A percentile compares a stretch with the other conserved stretches of the same genome.
Evolutionary conservation across 2,113 vertebrate genomes (phyloP).

Genomic region (Trichechus manatus): DNA sequence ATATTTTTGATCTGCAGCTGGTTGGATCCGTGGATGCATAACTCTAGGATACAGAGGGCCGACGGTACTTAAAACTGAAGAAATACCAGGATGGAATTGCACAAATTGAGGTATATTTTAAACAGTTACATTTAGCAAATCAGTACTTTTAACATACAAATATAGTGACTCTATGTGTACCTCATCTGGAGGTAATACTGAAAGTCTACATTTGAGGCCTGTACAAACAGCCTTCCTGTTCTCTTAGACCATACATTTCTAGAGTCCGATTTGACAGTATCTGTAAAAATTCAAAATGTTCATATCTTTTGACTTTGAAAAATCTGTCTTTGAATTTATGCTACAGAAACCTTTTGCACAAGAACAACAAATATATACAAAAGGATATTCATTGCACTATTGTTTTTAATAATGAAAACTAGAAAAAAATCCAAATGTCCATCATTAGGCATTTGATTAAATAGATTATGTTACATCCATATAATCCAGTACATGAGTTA

Average conservation of each 20-base stretch:
- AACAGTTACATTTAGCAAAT: constrained; percentile 16
- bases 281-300: not conserved
- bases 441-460: not conserved
- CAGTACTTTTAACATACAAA: not conserved
- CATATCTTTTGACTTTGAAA: not conserved
- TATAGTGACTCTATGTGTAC: too few relatives aligned
- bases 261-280: not conserved
- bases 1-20: too few relatives aligned
- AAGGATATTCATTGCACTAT: not conserved
- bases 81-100: not conserved
- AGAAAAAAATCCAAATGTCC: not conserved
- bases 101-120: not conserved
- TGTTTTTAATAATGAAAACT: constrained; percentile 30
- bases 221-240: not conserved
- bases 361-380: constrained; percentile 1
- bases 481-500: not conserved
- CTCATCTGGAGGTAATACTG: not conserved
- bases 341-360: not conserved
- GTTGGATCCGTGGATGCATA: too few relatives aligned
- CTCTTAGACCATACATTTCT: constrained; percentile 14
- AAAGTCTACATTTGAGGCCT: not conserved
- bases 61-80: not conserved
- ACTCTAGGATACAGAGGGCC: too few relatives aligned
- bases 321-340: not conserved
- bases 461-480: not conserved